These are phyloP conservation scores for Spermophilus dauricus DNA, from an alignment of 2,113 vertebrate species.

Conservation along the genomic window DNA sequence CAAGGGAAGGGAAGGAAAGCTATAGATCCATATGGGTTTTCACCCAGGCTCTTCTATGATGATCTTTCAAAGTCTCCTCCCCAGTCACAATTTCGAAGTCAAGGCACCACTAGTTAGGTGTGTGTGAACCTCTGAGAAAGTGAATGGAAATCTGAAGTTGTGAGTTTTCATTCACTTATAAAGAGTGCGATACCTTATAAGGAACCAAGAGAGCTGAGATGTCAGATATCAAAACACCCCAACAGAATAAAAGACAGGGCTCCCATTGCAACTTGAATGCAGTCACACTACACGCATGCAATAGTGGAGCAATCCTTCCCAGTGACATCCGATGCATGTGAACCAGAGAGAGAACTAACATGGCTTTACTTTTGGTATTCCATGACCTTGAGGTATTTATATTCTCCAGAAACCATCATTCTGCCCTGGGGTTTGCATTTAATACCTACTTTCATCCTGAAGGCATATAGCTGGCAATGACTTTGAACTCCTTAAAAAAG, in stretches of 20 bases:
- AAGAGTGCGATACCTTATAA: not conserved
- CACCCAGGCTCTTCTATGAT: not conserved
- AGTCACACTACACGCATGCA: not conserved
- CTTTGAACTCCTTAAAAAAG: conserved; percentile 74
- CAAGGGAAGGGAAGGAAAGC: not conserved
- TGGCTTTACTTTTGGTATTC: not conserved
- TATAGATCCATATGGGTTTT: not conserved
- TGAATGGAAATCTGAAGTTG: not conserved
- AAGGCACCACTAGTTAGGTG: not conserved
- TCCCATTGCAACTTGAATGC: not conserved
- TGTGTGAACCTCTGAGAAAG: not conserved
- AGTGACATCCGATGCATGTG: accelerated
- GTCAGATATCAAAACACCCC: not conserved
- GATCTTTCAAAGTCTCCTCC: not conserved
- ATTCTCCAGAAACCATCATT: conserved; percentile 12
- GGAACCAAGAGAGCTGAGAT: not conserved
- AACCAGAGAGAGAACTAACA: not conserved
- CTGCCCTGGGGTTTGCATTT: conserved; percentile 45
- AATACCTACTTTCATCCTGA: conserved; percentile 18
- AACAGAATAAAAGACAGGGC: not conserved
- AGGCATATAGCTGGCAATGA: conserved; percentile 28
- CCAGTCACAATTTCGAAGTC: not conserved
- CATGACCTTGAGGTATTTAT: conserved; percentile 11
- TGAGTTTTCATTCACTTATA: not conserved
- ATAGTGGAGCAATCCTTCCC: not conserved